Conservation (phyloP, 2,797 vertebrate genomes). For the Geotrypetes seraphini region DNA sequence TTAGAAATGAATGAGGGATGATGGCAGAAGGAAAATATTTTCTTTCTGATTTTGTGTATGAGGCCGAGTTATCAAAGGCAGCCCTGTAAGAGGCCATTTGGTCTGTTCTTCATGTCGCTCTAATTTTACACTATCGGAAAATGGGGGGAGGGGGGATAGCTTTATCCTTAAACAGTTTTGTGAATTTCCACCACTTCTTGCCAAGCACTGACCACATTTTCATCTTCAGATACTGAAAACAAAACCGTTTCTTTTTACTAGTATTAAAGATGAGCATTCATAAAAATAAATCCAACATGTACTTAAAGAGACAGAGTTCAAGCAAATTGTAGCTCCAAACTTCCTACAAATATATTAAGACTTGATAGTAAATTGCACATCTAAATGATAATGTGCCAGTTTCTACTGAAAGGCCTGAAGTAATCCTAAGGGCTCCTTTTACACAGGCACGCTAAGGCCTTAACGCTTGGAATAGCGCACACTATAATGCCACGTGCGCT, state of each 20-base stretch:
- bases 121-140: not conserved
- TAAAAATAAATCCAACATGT: slow-evolving; percentile 7
- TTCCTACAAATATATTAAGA: slow-evolving; percentile 26
- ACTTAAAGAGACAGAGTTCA: slow-evolving; percentile 11
- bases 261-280: not conserved
- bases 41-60: slow-evolving; percentile 12
- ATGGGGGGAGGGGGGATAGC: too few species aligned
- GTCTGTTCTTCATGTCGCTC: not conserved
- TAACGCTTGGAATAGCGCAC: too few species aligned
- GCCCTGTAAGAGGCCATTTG: not conserved
- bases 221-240: not conserved
- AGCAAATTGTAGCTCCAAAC: not conserved
- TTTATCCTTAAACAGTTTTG: not conserved
- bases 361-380: slow-evolving; percentile 8
- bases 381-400: slow-evolving; percentile 26
- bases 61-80: not conserved
- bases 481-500: too few species aligned
- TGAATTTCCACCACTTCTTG: not conserved
- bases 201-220: slow-evolving; percentile 2
- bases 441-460: too few species aligned
- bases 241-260: not conserved
- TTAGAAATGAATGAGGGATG: slow-evolving; percentile 12
- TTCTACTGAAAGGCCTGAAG: slow-evolving; percentile 27
- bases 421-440: too few species aligned
- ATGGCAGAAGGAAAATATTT: slow-evolving; percentile 16